Conservation (phyloP, 2,797 vertebrate species). For the Neosilurus mollespiculum region DNA sequence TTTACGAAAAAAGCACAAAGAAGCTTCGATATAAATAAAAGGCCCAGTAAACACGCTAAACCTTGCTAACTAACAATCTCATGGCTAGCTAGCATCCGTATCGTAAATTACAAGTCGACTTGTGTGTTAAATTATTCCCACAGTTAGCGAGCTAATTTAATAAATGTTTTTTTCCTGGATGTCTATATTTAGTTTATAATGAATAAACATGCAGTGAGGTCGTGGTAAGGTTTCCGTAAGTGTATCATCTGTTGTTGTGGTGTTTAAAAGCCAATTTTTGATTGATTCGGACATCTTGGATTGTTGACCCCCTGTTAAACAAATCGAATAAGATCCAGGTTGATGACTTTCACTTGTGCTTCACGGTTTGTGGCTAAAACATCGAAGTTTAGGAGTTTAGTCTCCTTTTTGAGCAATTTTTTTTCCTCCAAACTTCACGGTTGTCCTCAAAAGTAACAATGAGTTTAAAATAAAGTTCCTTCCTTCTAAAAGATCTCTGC, state of each 20-base stretch:
- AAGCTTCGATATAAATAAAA: background rate
- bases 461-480: too few relatives aligned
- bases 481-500: too few relatives aligned
- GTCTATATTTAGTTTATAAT: background rate
- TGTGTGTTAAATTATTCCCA: too few relatives aligned
- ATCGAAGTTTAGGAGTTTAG: too few relatives aligned
- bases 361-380: too few relatives aligned
- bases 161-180: background rate
- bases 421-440: too few relatives aligned
- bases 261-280: background rate
- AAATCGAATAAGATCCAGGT: too few relatives aligned
- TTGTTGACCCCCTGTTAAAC: too few relatives aligned
- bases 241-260: background rate
- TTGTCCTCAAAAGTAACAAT: too few relatives aligned
- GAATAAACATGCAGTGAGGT: background rate
- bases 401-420: too few relatives aligned
- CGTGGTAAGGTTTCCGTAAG: background rate
- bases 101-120: background rate
- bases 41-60: background rate
- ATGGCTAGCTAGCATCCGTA: background rate
- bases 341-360: too few relatives aligned
- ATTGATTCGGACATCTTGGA: too few relatives aligned
- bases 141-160: background rate
- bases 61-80: background rate
- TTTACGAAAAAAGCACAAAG: background rate